A percentile compares a stretch with the other conserved stretches of the same genome.
These are phyloP conservation scores for Drosophila saltans DNA, from an alignment of 1,140 invertebrate genomes.

Conservation along the genomic window DNA sequence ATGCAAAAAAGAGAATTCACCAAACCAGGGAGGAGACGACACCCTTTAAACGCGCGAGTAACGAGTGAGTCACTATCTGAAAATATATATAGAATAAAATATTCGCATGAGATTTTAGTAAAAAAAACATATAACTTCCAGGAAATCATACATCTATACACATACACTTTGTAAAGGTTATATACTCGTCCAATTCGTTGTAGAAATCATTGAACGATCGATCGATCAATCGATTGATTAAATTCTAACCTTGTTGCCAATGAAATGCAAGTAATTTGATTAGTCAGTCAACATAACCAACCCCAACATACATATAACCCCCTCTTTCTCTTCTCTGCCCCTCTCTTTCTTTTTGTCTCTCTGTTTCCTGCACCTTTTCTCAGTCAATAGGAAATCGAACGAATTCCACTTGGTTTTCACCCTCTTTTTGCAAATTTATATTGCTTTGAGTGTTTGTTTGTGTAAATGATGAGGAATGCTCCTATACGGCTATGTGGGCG, in stretches of 20 bases:
- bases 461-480: not conserved
- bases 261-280: conserved; percentile 67
- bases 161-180: not conserved
- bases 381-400: not conserved
- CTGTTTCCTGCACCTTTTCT: not conserved
- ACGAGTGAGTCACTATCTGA: conserved; percentile 50
- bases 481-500: not conserved
- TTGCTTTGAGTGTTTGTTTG: not conserved
- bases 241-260: conserved; percentile 12
- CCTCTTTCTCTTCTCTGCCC: not conserved
- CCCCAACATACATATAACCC: conserved; percentile 7
- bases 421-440: conserved; percentile 4
- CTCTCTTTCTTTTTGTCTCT: not conserved
- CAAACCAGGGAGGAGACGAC: conserved; percentile 27
- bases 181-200: not conserved
- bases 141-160: not conserved
- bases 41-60: conserved; percentile 27
- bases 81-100: conserved; percentile 8
- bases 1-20: conserved; percentile 42
- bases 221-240: not conserved
- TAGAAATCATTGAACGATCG: not conserved
- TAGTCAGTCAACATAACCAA: conserved; percentile 28
- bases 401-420: conserved; percentile 1
- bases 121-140: no score
- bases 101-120: no score